Evolutionary conservation across 2,888 invertebrate species (phyloP).

Genomic region (Rhingia campestris): DNA sequence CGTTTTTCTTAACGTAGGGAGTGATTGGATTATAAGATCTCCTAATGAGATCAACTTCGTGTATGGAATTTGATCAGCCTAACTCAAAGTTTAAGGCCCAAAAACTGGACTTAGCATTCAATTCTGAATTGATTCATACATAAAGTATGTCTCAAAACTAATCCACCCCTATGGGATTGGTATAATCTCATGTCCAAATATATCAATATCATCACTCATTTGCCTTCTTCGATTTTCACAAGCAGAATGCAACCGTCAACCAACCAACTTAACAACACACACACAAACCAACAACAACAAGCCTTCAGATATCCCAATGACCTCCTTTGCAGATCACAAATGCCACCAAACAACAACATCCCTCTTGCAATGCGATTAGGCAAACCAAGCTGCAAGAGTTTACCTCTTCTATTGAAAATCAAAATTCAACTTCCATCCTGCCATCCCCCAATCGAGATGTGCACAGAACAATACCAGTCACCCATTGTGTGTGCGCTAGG

Average conservation of each 20-base stretch:
- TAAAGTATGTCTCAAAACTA: no score
- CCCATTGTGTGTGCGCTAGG: conserved; percentile 12
- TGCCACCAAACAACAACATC: conserved; percentile 53
- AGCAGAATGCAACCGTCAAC: no score
- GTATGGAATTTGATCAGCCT: no score
- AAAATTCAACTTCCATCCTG: conserved; percentile 29
- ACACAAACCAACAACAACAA: conserved; percentile 13
- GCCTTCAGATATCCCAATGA: conserved; percentile 13
- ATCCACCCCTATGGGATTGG: no score
- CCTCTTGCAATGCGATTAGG: conserved; percentile 11
- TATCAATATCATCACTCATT: conserved; percentile 31
- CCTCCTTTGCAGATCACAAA: conserved; percentile 22
- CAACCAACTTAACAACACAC: conserved; percentile 17
- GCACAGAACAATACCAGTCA: conserved; percentile 30
- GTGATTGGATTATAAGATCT: no score
- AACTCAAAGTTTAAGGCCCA: no score
- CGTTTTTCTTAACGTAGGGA: no score
- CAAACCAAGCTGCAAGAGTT: conserved; percentile 52
- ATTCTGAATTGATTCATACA: no score
- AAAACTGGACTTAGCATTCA: no score
- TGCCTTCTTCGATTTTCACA: conserved; percentile 8
- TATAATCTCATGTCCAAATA: no score
- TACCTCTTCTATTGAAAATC: conserved; percentile 18
- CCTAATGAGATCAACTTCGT: no score
- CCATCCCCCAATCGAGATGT: background rate